Evolutionary conservation across 2,797 vertebrate species (phyloP).

Genomic region (Manis pentadactyla): DNA sequence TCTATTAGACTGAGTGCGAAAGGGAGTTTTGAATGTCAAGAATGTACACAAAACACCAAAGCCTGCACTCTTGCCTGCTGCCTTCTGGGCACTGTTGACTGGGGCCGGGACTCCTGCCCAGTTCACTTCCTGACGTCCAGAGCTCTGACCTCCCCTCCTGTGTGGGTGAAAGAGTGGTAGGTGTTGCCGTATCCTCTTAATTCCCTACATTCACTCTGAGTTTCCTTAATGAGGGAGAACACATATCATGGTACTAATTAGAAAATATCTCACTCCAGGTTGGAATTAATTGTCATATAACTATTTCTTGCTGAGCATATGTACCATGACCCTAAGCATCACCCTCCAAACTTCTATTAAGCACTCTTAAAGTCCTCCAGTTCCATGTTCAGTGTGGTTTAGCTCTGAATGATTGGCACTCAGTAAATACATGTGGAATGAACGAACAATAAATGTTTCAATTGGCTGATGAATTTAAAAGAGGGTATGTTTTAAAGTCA

Average conservation of each 20-base stretch:
- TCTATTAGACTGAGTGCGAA: neutral
- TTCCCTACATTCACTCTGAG: neutral
- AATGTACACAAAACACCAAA: neutral
- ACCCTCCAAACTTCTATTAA: neutral
- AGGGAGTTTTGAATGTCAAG: neutral
- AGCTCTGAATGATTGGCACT: neutral
- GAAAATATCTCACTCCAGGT: neutral
- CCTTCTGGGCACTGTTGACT: neutral
- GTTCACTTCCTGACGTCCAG: neutral
- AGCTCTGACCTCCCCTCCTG: neutral
- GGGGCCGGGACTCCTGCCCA: too few species aligned
- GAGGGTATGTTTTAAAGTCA: neutral
- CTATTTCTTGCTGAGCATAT: neutral
- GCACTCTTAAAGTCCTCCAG: neutral
- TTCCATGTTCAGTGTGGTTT: neutral
- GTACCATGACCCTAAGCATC: neutral
- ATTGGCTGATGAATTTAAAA: neutral
- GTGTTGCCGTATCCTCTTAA: neutral
- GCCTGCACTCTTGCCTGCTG: neutral
- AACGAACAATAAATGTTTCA: neutral
- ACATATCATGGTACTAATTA: neutral
- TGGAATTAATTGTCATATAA: neutral
- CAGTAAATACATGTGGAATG: neutral
- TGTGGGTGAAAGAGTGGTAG: neutral
- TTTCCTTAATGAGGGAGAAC: neutral